Base-by-base conservation (phyloP, 2,113 vertebrate species). In the Hepsetus odoe region DNA sequence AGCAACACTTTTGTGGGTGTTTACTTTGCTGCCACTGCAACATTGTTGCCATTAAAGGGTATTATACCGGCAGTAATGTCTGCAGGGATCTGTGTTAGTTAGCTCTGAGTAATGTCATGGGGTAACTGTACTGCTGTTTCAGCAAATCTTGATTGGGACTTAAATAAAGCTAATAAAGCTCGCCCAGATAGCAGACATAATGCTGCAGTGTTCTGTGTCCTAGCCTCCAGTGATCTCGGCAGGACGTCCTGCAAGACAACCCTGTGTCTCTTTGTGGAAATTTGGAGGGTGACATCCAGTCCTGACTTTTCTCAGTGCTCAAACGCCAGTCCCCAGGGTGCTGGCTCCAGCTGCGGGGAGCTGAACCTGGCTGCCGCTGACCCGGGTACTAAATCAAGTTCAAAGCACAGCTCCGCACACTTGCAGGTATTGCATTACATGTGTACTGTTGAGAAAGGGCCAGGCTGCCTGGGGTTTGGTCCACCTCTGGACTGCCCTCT, bases 311-410 rank as follows among this genome's bases (percentile, higher is more conserved):
- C 90, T 92, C 88, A 88, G 68, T 86, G 70, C 86, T 89, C 88
- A 76, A 82, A 85, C 85, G 74, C 13, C 58, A 86, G 88, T 87
- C 88, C 85, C 90, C 89, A 81, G 89, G 83, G 85, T 83, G 86
- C 92, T 88, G 91, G 82, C 86, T 91, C 86, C 87, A 81, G 84
- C 88, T 90, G 91, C 79, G 88, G 90, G 85, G 84, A 86, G 90
- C 86, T 89, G 80, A 86, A 85, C 87, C 89, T 80, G 80, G 89
- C 91, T 94, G 94, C 89, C 89, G 91, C 89, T 87, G 81, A 92
- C 91, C 91, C 87, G 76, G 80, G 87, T 88, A 91, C 93, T 95
- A 93, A 92, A 90, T 95, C 94, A 95, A 94, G 94, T 96, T 96
- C 95, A 97, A 96, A 97, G 94, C 89, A 89, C 92, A 84, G 35